Conservation (phyloP, 2,113 vertebrate species). For the Benitochromis conjunctus region DNA sequence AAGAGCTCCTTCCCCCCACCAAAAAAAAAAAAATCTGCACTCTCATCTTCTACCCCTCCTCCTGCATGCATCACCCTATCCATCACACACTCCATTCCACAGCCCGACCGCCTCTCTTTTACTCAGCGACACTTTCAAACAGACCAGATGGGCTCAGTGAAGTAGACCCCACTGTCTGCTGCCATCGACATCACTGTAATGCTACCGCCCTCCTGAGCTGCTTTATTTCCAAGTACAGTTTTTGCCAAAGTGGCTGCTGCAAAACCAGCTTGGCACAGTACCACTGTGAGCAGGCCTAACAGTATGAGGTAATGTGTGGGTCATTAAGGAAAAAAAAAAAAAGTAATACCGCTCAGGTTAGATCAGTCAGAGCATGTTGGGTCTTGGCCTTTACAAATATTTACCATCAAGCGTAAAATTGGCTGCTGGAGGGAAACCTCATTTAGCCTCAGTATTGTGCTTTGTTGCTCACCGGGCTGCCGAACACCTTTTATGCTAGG, state of each 20-base stretch:
- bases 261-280: neutral
- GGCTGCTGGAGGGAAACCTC: slow-evolving; percentile 14
- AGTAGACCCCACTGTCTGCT: slow-evolving; percentile 18
- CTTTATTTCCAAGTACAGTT: slow-evolving; percentile 3
- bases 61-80: slow-evolving; percentile 27
- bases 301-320: neutral
- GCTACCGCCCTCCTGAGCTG: neutral
- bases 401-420: slow-evolving; percentile 14
- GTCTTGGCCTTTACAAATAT: slow-evolving; percentile 11
- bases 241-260: neutral
- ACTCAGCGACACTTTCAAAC: slow-evolving; percentile 52
- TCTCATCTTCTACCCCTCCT: slow-evolving; percentile 55
- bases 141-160: slow-evolving; percentile 51
- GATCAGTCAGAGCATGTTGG: neutral
- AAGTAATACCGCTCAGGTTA: neutral
- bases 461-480: neutral
- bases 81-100: slow-evolving; percentile 38
- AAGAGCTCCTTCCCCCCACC: slow-evolving; percentile 26
- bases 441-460: slow-evolving; percentile 9
- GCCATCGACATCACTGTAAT: slow-evolving; percentile 20
- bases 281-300: neutral
- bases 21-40: slow-evolving; percentile 53
- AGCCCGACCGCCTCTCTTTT: slow-evolving; percentile 20
- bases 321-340: neutral
- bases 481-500: slow-evolving; percentile 1